Percentiles rank a stretch among this genome's conserved stretches.
phyloP scores from a whole-genome alignment of 1,140 invertebrate species.

The Fopius arisanus region DNA sequence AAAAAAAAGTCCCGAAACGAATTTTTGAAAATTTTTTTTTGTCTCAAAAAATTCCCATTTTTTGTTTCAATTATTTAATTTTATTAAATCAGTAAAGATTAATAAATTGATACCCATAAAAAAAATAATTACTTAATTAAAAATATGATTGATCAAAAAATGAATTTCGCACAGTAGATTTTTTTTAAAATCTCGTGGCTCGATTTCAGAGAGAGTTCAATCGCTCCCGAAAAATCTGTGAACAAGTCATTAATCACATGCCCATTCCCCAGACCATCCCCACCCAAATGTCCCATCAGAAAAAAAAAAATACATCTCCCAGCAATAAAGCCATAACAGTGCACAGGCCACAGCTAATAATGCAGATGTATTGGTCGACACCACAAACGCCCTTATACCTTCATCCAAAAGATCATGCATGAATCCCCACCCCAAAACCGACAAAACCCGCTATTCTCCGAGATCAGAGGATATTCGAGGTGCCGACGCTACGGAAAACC shows the following conservation, averaged over 20 bases:
- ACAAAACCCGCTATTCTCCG: slow-evolving; percentile 26
- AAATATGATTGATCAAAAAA: no score
- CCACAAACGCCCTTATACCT: slow-evolving; percentile 43
- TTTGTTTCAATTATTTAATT: no score
- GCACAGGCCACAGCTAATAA: slow-evolving; percentile 53
- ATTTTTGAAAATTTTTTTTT: no score
- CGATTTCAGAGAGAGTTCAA: slow-evolving; percentile 25
- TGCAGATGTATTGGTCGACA: slow-evolving; percentile 41
- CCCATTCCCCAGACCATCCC: slow-evolving; percentile 40
- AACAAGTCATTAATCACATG: slow-evolving; percentile 55
- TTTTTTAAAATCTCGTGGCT: neutral
- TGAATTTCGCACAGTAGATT: no score
- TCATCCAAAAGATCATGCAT: neutral
- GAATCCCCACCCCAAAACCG: slow-evolving; percentile 17
- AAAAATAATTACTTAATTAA: no score
- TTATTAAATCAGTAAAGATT: no score
- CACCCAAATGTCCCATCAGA: neutral
- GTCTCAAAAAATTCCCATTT: no score
- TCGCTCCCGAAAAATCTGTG: slow-evolving; percentile 41
- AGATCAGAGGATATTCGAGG: slow-evolving; percentile 49
- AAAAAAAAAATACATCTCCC: neutral
- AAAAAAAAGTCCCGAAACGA: no score
- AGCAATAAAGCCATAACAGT: slow-evolving; percentile 55
- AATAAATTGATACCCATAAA: no score
- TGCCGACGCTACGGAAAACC: slow-evolving; percentile 17